Base-by-base conservation (phyloP, 2,113 vertebrate genomes). In the Brachyhypopomus gauderio region DNA sequence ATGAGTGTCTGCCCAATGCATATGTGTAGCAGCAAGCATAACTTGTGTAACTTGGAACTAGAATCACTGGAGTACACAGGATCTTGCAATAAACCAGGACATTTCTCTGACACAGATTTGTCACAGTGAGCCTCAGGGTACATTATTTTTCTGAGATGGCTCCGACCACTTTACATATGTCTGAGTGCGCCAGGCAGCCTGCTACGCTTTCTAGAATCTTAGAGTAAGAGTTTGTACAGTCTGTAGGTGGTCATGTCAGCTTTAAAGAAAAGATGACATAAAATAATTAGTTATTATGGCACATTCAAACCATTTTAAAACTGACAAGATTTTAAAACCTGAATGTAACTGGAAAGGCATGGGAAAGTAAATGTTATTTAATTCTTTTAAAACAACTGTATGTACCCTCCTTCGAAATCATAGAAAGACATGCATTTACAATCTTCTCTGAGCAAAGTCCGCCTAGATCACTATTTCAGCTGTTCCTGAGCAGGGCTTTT, bases 1-100 rank as follows among this genome's bases (percentile, higher is more conserved):
- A 52, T 52, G 45, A 52, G 45, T 30, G 30, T 52, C 41, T 45
- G 41, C 41, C 41, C 3, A 45, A 45, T 45, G 41, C 41, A 14
- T 60, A 20, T n/a, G 9, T 88, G 85, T 84, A 85, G 58, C 17
- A 30, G 9, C 22, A 25, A 86, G 84, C 84, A 74, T 87, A 77
- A 86, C 75, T 58, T 58, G 38, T 38, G 64, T 59, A n/a, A 8
- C 22, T 23, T 58, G 48, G 20, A 34, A 17, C 11, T 25, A 20
- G 17, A n/a, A 22, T 16, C n/a, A 45, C 62, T 69, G 48, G 64
- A 77, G 3, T 22, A 38, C 20, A 36, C 27, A 67, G 27, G 67
- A 38, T 7, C n/a, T 3, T 58, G 66, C 22, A 17, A 2, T 78
- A 78, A 30, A 77, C 3, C 27, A 20, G 25, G 11, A 9, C 0